These are phyloP conservation scores for Thryonomys swinderianus DNA, from an alignment of 2,113 vertebrate species.

Conservation along the genomic window DNA sequence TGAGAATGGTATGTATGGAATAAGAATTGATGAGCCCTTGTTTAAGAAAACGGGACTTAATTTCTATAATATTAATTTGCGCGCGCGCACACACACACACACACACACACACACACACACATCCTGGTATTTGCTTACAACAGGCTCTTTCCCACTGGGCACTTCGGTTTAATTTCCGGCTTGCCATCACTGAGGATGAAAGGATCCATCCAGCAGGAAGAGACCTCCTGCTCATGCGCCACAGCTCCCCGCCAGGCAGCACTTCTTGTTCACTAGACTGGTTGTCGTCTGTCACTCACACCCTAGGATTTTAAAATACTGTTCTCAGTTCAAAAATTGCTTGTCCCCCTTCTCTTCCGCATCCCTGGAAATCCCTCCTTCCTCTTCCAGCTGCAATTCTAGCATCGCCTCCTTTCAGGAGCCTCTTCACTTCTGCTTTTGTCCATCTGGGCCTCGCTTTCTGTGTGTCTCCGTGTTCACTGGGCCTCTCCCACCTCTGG, in stretches of 20 bases:
- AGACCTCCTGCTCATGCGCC: neutral
- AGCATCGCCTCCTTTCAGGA: neutral
- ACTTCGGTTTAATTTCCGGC: neutral
- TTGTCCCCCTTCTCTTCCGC: neutral
- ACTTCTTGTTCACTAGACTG: neutral
- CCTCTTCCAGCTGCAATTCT: neutral
- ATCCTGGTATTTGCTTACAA: neutral
- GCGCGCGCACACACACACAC: too few species aligned
- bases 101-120: neutral
- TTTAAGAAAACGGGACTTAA: neutral
- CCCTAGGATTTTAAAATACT: neutral
- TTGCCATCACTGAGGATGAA: neutral
- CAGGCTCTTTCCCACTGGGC: neutral
- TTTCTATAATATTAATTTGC: neutral
- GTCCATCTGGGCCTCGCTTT: neutral
- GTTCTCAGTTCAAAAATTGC: neutral
- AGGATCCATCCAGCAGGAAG: neutral
- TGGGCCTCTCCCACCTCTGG: neutral
- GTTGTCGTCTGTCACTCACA: neutral
- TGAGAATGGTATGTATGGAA: constrained; percentile 4
- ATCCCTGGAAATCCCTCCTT: neutral
- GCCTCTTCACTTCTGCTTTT: neutral
- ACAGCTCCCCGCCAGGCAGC: neutral
- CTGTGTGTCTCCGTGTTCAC: neutral
- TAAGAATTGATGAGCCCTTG: constrained; percentile 17